Base-by-base conservation (phyloP, 2,113 vertebrate genomes). In the Leucosticte australis region DNA sequence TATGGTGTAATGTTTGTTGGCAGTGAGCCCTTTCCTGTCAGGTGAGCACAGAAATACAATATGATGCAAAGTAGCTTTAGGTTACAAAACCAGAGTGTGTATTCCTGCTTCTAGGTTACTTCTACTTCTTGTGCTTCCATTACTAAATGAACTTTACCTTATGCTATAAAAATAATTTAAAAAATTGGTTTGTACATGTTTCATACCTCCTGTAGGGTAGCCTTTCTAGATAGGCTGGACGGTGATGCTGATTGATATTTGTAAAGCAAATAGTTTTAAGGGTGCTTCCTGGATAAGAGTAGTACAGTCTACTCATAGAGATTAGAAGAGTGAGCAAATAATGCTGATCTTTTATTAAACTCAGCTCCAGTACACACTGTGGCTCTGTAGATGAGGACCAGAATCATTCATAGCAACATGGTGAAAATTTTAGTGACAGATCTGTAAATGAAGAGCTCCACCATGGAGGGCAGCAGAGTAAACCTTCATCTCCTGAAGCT, bases 11-110 rank as follows among this genome's bases (percentile, higher is more conserved):
- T 73, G 69, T 57, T 84, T 77, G 35, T 62, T 94, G 89, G 75
- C 84, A 83, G 68, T n/a, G 42, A 88, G 55, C 95, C 77, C 30
- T 35, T 88, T 93, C 64, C 82, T 88, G 78, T 83, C 78, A 93
- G 89, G 63, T 74, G 87, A 87, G 67, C 62, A 23, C 23, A 52
- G 62, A 87, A 90, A 68, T 77, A 39, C 4, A 71, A 1, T 28
- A 65, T 11, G 20, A 71, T 75, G 55, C 70, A 77, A 83, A 89
- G 49, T 62, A 86, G 23, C 55, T 96, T 65, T 73, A 83, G 39
- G 55, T 90, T 37, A 70, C 59, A 92, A 47, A 92, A 73, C 7
- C 23, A 71, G 52, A 0, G 1, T n/a, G 10, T 60, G 5, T 56
- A 23, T 55, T 93, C 46, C 55, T 70, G 20, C 37, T 92, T 81